Conservation (phyloP, 2,888 invertebrate species). For the Lasioglossum calceatum region DNA sequence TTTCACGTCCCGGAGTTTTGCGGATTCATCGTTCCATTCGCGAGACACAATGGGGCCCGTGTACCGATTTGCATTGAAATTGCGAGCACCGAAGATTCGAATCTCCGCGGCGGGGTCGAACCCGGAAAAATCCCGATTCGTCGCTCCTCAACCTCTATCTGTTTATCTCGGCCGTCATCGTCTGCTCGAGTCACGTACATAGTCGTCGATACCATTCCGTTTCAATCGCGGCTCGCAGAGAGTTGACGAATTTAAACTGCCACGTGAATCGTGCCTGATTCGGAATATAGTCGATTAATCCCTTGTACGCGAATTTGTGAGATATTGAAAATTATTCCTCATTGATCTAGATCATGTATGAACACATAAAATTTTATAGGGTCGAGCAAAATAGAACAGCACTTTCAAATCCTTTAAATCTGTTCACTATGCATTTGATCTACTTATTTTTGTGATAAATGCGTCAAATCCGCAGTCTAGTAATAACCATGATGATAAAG, state of each 20-base stretch:
- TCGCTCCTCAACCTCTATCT: background rate
- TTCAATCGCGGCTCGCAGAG: background rate
- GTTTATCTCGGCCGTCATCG: background rate
- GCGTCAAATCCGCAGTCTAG: too few relatives aligned
- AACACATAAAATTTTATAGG: too few relatives aligned
- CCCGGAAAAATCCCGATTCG: conserved; percentile 28
- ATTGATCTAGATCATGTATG: background rate
- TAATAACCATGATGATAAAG: too few relatives aligned
- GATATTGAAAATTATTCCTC: background rate
- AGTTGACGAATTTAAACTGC: background rate
- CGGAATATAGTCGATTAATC: background rate
- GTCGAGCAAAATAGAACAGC: too few relatives aligned
- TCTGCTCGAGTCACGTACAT: background rate
- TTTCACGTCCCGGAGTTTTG: conserved; percentile 53
- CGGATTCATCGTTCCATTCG: conserved; percentile 62
- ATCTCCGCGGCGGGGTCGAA: conserved; percentile 37
- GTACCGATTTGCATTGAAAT: conserved; percentile 67
- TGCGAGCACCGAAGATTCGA: conserved; percentile 49
- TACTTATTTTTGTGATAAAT: too few relatives aligned
- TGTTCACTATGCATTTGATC: too few relatives aligned
- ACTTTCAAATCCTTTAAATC: too few relatives aligned
- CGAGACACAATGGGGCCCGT: conserved; percentile 47
- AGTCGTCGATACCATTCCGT: background rate
- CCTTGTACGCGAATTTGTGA: background rate
- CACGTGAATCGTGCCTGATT: background rate